Base-by-base conservation (phyloP, 2,797 vertebrate genomes). In the Pseudotriccus pelzelni region DNA sequence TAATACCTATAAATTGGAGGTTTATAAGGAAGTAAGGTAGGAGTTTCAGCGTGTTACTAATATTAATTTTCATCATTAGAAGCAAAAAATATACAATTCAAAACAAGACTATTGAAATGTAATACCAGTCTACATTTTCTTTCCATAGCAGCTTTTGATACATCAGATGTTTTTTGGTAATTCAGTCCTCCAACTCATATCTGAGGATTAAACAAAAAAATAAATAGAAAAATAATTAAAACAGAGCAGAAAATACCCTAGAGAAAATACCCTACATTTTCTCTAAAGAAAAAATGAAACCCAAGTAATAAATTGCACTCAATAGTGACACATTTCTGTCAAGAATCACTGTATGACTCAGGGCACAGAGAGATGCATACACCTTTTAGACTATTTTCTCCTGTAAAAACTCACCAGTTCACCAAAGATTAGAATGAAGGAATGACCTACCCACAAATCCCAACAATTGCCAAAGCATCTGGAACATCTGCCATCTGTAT, bases 101-200 rank as follows among this genome's bases (percentile, higher is more conserved):
- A 78, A 94, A 72, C 49, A 68, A 95, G 91, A 86, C 69, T 49
- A 77, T 70, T 82, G 55, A 79, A 96, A 93, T 90, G 86, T 77
- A 62, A 34, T 36, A 76, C 50, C 67, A 62, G 58, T 83, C 47
- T 83, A 80, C 36, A 72, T 52, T 83, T 88, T 90, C 66, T 34
- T 27, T 69, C 32, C 72, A 47, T 44, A 87, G 94, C 86, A 93
- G 93, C n/a, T 84, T 97, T 74, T 25, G 43, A 78, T 3, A 81
- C 36, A 63, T 62, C 32, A 73, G 50, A 62, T 56, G 32, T 6
- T 70, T 64, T 72, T 84, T 41, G 50, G 49, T 75, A 13, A 73
- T 87, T 97, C 89, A 98, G 90, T 98, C 98, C 79, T 98, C 97
- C 46, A 97, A 84, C 79, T 98, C 98, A 2, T 98, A 98, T n/a